Conservation (phyloP, 1,140 invertebrate species). For the Cydia amplana region DNA sequence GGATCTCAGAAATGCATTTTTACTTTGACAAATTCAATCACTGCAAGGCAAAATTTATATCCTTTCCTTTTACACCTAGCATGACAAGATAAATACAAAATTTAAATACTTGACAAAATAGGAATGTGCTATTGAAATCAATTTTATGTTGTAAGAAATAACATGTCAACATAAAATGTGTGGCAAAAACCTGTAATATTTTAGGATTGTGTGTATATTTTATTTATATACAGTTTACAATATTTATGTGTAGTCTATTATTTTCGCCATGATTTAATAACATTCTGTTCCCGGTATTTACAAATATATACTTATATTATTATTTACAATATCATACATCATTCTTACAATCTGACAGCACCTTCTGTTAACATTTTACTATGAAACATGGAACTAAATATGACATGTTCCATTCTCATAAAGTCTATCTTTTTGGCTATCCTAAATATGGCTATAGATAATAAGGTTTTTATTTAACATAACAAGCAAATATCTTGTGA, state of each 20-base stretch:
- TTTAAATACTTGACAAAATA: not conserved
- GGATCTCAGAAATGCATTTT: not conserved
- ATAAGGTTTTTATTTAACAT: too few species aligned
- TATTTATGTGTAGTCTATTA: not conserved
- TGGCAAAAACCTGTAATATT: not conserved
- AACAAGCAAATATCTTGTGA: not conserved
- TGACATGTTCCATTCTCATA: not conserved
- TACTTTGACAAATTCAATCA: not conserved
- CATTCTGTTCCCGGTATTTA: not conserved
- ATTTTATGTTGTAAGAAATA: not conserved
- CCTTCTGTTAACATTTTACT: conserved; percentile 18
- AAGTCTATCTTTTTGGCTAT: not conserved
- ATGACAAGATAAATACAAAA: not conserved
- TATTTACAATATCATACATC: conserved; percentile 10
- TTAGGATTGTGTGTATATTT: not conserved
- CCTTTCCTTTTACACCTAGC: not conserved
- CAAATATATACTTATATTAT: not conserved
- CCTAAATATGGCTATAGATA: too few species aligned
- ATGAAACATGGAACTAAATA: not conserved
- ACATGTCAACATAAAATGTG: not conserved
- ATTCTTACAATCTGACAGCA: conserved; percentile 1
- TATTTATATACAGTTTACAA: not conserved
- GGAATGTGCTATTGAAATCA: too few species aligned
- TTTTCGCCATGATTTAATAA: not conserved
- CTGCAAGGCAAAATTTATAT: not conserved